Conservation (phyloP, 2,888 invertebrate genomes). For the Zygaena filipendulae region DNA sequence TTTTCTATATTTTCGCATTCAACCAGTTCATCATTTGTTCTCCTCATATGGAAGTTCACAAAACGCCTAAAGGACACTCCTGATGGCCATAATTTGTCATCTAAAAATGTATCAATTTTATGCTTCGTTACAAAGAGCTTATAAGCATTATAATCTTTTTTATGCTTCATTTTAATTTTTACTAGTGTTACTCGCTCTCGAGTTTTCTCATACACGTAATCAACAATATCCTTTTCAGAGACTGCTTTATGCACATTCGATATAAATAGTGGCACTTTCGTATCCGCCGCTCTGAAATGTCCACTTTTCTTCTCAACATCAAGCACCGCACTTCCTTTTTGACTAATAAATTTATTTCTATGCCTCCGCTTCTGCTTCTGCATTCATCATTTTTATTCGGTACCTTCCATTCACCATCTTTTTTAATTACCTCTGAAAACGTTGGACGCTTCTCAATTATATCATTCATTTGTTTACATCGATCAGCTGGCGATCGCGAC, state of each 20-base stretch:
- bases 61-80: constrained; percentile 4
- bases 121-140: constrained; percentile 3
- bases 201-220: constrained; percentile 2
- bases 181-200: constrained; percentile 1
- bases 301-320: not conserved
- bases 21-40: not conserved
- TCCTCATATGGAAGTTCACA: constrained; percentile 1
- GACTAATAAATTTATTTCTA: not conserved
- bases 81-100: constrained; percentile 3
- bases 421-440: no score
- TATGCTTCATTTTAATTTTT: constrained; percentile 3
- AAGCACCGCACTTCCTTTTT: no score
- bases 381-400: no score
- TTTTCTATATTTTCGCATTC: no score
- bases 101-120: constrained; percentile 3
- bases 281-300: constrained; percentile 10
- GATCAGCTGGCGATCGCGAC: no score
- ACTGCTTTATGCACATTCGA: constrained; percentile 1
- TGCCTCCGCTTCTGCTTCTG: not conserved
- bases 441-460: no score
- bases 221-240: constrained; percentile 1
- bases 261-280: constrained; percentile 11
- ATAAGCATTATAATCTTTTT: constrained; percentile 3
- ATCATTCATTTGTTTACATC: no score
- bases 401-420: no score